phyloP scores from a whole-genome alignment of 2,888 invertebrate species.

The Clepsis dumicolana region DNA sequence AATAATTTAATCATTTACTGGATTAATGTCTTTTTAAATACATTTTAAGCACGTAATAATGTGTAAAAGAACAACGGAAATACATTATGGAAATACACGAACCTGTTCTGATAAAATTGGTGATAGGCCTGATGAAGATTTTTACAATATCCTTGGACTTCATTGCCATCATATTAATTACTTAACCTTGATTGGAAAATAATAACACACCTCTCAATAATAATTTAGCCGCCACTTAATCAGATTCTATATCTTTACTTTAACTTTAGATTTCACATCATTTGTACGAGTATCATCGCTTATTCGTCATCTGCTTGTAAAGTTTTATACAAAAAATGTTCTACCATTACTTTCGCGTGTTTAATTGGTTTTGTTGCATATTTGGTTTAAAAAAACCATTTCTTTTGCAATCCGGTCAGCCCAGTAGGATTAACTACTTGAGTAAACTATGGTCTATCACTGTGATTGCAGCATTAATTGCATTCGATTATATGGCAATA shows the following conservation, averaged over 20 bases:
- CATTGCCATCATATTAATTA: background rate
- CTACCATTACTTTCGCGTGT: conserved; percentile 55
- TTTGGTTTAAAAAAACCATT: conserved; percentile 60
- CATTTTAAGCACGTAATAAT: too few species aligned
- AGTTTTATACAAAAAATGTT: conserved; percentile 50
- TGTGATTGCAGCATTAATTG: conserved; percentile 46
- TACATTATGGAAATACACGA: background rate
- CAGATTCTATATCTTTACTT: background rate
- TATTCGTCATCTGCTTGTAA: background rate
- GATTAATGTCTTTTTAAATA: background rate
- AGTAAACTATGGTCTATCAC: conserved; percentile 54
- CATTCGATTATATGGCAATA: conserved; percentile 45
- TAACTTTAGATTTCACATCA: background rate
- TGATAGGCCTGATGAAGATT: background rate
- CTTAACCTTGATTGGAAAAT: conserved; percentile 30
- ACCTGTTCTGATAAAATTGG: background rate
- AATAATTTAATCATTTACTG: background rate
- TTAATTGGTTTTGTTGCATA: conserved; percentile 51
- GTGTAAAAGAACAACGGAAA: too few species aligned
- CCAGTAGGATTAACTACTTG: conserved; percentile 31
- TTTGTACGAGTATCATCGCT: background rate
- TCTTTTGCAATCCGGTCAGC: conserved; percentile 28
- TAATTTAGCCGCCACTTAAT: background rate
- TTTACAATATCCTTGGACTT: background rate
- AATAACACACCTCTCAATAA: conserved; percentile 13